A percentile compares a stretch with the other conserved stretches of the same genome.
phyloP scores from a whole-genome alignment of 2,797 vertebrate genomes.

The Diceros bicornis region DNA sequence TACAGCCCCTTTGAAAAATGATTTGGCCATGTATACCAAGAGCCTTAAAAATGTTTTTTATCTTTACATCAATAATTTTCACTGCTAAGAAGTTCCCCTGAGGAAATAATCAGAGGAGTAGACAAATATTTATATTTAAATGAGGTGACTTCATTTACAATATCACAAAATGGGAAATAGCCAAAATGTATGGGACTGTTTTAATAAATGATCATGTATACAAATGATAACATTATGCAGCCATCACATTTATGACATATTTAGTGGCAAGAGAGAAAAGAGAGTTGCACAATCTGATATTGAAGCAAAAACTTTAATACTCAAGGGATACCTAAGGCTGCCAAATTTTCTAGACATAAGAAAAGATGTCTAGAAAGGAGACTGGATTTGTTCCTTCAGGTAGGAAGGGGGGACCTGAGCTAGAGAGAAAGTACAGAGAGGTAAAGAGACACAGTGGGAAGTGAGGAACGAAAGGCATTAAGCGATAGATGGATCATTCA shows the following conservation, averaged over 20 bases:
- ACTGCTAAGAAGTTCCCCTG: background rate
- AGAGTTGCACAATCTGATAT: background rate
- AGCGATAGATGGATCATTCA: background rate
- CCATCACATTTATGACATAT: background rate
- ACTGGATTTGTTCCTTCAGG: background rate
- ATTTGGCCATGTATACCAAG: background rate
- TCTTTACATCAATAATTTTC: constrained; percentile 1
- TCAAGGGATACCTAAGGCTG: background rate
- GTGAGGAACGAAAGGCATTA: background rate
- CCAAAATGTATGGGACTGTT: background rate
- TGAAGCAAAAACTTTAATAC: background rate
- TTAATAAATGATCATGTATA: background rate
- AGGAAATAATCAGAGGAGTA: constrained; percentile 22
- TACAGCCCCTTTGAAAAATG: background rate
- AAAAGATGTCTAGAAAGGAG: background rate
- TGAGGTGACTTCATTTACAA: background rate
- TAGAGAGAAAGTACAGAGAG: background rate
- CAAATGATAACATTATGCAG: background rate
- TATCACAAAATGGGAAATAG: constrained; percentile 31
- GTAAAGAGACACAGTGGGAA: background rate
- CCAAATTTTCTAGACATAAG: background rate
- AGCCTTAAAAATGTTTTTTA: constrained; percentile 31
- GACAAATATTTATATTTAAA: constrained; percentile 22
- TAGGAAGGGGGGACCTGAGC: background rate
- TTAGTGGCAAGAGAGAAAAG: constrained; percentile 19